Evolutionary conservation across 2,888 invertebrate species (phyloP), one percentile per base, ranked within the genome.

Genomic region (Nezara viridula): DNA sequence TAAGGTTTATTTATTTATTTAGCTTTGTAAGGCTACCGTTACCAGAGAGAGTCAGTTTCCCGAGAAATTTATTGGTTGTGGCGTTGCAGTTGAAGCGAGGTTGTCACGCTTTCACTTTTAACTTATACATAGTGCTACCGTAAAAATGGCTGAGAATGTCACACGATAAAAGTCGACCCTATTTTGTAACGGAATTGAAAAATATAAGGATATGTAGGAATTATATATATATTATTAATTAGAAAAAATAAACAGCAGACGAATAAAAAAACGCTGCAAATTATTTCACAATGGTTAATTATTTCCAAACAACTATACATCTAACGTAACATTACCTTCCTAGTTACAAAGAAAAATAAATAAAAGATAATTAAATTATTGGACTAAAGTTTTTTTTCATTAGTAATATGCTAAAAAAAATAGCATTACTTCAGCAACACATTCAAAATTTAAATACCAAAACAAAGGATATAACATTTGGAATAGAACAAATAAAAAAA

Each of bases 91-190:
- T 6, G 40, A 40, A 73, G 66, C 32, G 66, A 73, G 44, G 81
- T 47, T 81, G 81, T 44, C n/a, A 81, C 81, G 81, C 81, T 81
- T 81, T 81, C 81, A 81, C 81, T 81, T 81, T 81, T 47, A 81
- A 81, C 44, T 81, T 81, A 44, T 81, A 81, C 44, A 12, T 44
- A 81, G 44, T n/a, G n/a, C 16, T 44, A 81, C 81, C 81, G 44
- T 81, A 81, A 47, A 81, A 81, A 40, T 47, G n/a, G 81, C 81
- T 73, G 66, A 37, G 44, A 81, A 47, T 81, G 44, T 44, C 81
- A 47, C 21, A 40, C n/a, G 24, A 1, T 24, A 21, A 40, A 24
- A 40, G 24, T 12, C 77, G 44, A 44, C 44, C 32, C 37, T 73
- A 73, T 73, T 73, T 66, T 73, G n/a, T 37, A 37, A 60, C 27